These are phyloP conservation scores for Philaethria dido DNA, from an alignment of 2,888 invertebrate genomes.

Conservation along the genomic window DNA sequence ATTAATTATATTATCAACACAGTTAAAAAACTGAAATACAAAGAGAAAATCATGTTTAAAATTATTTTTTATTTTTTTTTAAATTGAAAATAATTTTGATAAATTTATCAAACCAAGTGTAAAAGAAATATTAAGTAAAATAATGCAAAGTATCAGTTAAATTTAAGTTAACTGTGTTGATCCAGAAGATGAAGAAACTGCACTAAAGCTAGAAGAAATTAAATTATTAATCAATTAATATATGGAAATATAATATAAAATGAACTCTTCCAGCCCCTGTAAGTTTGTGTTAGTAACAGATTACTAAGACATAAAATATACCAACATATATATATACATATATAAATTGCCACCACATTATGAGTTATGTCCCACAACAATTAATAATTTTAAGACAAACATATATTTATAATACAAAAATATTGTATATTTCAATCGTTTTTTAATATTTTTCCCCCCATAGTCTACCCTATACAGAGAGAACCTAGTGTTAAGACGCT, in stretches of 20 bases:
- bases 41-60: background rate
- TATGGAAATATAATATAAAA: background rate
- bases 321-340: background rate
- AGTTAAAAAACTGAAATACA: slow-evolving; percentile 15
- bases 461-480: too few species aligned
- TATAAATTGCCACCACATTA: background rate
- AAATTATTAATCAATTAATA: slow-evolving; percentile 2
- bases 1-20: slow-evolving; percentile 32
- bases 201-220: slow-evolving; percentile 12
- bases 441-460: too few species aligned
- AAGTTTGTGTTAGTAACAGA: background rate
- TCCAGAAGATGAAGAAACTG: slow-evolving; percentile 21
- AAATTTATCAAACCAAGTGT: too few species aligned
- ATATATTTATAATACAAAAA: too few species aligned
- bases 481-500: too few species aligned
- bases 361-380: background rate
- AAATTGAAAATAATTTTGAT: background rate
- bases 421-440: too few species aligned
- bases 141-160: background rate
- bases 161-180: slow-evolving; percentile 33
- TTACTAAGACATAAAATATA: background rate
- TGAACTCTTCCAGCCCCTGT: slow-evolving; percentile 4
- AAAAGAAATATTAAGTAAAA: too few species aligned
- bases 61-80: background rate
- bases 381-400: background rate